Evolutionary conservation across 2,113 vertebrate genomes (phyloP), one percentile per base, ranked within the genome.

Genomic region (Tupaia chinensis): DNA sequence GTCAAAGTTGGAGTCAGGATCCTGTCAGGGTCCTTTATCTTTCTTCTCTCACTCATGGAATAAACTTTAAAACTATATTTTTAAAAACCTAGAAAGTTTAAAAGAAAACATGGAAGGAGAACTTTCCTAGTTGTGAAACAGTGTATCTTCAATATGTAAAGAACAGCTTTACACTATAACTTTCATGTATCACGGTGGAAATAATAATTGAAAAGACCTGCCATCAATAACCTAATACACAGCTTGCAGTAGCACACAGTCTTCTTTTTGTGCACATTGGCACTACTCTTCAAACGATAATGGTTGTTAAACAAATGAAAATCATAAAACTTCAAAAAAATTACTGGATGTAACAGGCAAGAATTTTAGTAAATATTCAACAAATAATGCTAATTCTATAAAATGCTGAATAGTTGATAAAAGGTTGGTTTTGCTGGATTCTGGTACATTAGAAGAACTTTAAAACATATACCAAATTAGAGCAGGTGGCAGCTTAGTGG

Each of bases 301-400:
- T 81, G 69, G 8, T 69, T 74, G 44, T 87, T 72, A 72, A 81
- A 94, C 53, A 92, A 95, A 73, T 44, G 76, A 82, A 93, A 74
- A 32, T 86, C 34, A 84, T 19, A 19, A 20, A 87, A 93, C 74
- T 79, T 87, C 23, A 85, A 92, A 44, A 44, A 44, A 44, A 11
- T 60, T 91, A 93, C 10, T 69, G 27, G 89, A 90, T 84, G 5
- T 25, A 83, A 69, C 0, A 70, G 32, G 53, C 77, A 95, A 94
- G 53, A 92, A 23, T 91, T 91, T 87, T 54, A 82, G 58, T 69
- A 89, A 83, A 65, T 94, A 96, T 89, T 89, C 44, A 92, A 65
- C 7, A 87, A 82, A 83, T 76, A 83, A 88, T 87, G 19, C 14
- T 34, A 80, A 77, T 66, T 87, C 90, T 53, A 95, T 53, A 95